Conservation (phyloP, 92 coral and sea anemone species). For the Porites lobata region DNA sequence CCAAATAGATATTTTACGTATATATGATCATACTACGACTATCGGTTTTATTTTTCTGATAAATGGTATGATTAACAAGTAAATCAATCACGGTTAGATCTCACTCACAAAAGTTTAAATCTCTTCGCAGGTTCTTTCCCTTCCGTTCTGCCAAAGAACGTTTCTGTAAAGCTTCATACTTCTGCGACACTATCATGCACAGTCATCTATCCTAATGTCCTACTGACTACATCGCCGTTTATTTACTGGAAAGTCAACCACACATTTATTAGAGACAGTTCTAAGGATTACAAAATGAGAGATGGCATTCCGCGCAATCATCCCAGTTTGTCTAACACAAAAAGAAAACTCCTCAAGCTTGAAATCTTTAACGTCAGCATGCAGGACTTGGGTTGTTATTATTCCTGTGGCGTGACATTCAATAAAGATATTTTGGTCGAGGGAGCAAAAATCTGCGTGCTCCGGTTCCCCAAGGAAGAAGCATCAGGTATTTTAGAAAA, state of each 20-base stretch:
- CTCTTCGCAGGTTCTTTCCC: not conserved
- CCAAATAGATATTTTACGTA: too few relatives aligned
- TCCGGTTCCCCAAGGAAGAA: not conserved
- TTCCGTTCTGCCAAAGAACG: not conserved
- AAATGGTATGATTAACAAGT: too few relatives aligned
- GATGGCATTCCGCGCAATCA: not conserved
- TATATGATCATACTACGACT: too few relatives aligned
- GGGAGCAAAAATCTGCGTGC: not conserved
- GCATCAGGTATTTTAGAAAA: not conserved
- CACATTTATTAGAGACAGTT: not conserved
- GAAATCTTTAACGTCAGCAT: conserved; percentile 8
- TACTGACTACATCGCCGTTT: not conserved
- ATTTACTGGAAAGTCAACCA: conserved; percentile 16
- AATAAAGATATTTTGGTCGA: not conserved
- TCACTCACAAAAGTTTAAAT: not conserved
- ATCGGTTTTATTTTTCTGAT: too few relatives aligned
- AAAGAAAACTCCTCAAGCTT: not conserved
- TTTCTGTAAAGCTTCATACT: not conserved
- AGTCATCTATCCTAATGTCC: not conserved
- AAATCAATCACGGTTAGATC: too few relatives aligned
- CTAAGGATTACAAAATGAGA: not conserved
- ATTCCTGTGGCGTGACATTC: conserved; percentile 19
- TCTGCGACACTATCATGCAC: not conserved
- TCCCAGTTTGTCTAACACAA: not conserved
- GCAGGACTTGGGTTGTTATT: conserved; percentile 16